A percentile compares a stretch with the other conserved stretches of the same genome.
These are phyloP conservation scores for Heteromurus nitidus DNA, from an alignment of 2,888 invertebrate species.

Conservation along the genomic window DNA sequence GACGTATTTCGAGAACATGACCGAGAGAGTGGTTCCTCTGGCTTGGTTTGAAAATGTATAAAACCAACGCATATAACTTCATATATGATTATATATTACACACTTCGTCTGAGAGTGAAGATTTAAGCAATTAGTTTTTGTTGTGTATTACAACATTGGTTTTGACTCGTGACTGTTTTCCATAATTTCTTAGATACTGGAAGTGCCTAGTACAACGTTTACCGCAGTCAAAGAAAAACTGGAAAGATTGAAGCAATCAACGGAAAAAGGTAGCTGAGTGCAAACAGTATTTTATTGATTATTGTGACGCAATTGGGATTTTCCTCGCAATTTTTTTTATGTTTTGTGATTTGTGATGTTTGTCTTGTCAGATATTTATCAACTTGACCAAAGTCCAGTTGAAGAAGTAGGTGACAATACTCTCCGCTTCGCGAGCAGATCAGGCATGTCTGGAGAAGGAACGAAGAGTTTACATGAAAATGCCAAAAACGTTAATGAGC, in stretches of 20 bases:
- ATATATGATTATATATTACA: no score
- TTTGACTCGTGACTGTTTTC: no score
- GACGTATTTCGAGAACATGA: slow-evolving; percentile 50
- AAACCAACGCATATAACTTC: no score
- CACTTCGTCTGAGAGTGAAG: no score
- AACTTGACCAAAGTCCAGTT: slow-evolving; percentile 26
- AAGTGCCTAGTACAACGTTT: slow-evolving; percentile 45
- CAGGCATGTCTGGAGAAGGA: slow-evolving; percentile 27
- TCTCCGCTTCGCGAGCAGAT: slow-evolving; percentile 26
- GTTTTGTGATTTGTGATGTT: neutral
- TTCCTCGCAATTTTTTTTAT: slow-evolving; percentile 1
- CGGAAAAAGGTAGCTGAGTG: neutral
- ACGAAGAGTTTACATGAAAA: no score
- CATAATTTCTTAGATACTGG: slow-evolving; percentile 39
- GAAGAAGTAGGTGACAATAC: slow-evolving; percentile 47
- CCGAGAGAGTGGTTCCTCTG: slow-evolving; percentile 39
- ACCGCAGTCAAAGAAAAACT: slow-evolving; percentile 42
- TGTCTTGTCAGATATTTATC: slow-evolving; percentile 37
- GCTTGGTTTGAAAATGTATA: slow-evolving; percentile 55
- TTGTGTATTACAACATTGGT: no score
- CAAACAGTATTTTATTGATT: neutral
- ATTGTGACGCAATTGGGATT: slow-evolving; percentile 2
- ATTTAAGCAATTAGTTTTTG: no score
- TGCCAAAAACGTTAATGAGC: no score
- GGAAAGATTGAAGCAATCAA: neutral